These are phyloP conservation scores for Spisula subtruncata DNA, from an alignment of 2,888 invertebrate species.

Conservation along the genomic window DNA sequence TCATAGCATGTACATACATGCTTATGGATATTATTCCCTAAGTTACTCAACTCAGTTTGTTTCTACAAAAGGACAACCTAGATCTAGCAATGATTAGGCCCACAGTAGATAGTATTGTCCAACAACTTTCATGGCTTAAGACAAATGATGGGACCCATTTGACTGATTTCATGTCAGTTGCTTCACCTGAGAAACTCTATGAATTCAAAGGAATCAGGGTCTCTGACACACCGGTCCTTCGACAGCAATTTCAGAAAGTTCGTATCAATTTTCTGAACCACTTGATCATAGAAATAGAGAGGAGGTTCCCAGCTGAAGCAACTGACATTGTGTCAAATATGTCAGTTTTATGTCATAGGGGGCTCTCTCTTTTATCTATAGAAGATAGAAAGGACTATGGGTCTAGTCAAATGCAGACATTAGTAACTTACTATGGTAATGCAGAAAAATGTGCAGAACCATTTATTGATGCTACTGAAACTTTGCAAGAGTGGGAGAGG, in stretches of 20 bases:
- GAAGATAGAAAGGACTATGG: background rate
- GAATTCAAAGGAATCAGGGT: constrained; percentile 24
- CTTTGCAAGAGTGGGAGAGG: background rate
- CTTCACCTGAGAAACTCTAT: constrained; percentile 19
- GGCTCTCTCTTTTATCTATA: background rate
- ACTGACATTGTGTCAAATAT: background rate
- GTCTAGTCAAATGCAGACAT: background rate
- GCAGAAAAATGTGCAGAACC: background rate
- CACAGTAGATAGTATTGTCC: background rate
- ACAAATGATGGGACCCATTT: constrained; percentile 6
- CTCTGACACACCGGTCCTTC: constrained; percentile 20
- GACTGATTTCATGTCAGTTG: constrained; percentile 30
- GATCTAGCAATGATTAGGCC: constrained; percentile 19
- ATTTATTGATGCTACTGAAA: constrained; percentile 1
- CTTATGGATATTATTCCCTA: constrained; percentile 19
- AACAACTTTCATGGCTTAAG: constrained; percentile 17
- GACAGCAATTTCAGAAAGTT: constrained; percentile 27
- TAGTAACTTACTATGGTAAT: background rate
- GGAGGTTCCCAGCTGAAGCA: background rate
- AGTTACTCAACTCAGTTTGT: constrained; percentile 11
- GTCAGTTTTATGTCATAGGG: background rate
- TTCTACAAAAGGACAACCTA: constrained; percentile 17
- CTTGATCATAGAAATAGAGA: background rate
- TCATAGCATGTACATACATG: background rate
- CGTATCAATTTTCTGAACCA: background rate